Percentiles rank a stretch among this genome's conserved stretches.
These are phyloP conservation scores for Chymomyza procnemis DNA, from an alignment of 2,888 invertebrate species.

Conservation along the genomic window DNA sequence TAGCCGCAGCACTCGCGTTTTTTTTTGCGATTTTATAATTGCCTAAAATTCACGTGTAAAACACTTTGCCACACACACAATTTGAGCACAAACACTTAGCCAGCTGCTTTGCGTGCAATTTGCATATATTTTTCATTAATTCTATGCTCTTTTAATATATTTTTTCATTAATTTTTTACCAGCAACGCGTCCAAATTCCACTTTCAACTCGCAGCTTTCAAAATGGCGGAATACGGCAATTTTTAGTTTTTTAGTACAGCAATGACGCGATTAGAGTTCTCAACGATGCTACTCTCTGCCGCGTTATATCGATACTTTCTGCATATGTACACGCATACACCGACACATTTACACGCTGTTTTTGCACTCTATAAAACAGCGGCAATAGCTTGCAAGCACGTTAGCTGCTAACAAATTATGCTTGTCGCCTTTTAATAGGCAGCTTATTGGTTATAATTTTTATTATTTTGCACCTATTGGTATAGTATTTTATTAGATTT, in stretches of 20 bases:
- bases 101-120: slow-evolving; percentile 32
- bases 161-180: slow-evolving; percentile 70
- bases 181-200: slow-evolving; percentile 78
- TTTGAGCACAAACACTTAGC: slow-evolving; percentile 43
- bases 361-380: slow-evolving; percentile 8
- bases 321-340: slow-evolving; percentile 35
- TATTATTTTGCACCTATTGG: not conserved
- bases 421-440: not conserved
- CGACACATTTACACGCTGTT: slow-evolving; percentile 8
- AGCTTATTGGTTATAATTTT: not conserved
- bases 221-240: slow-evolving; percentile 79
- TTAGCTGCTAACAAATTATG: not conserved
- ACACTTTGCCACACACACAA: slow-evolving; percentile 54
- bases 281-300: slow-evolving; percentile 55
- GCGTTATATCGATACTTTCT: slow-evolving; percentile 40
- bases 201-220: slow-evolving; percentile 78
- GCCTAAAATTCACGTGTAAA: slow-evolving; percentile 61
- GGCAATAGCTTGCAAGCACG: not conserved
- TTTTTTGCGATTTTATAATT: slow-evolving; percentile 58
- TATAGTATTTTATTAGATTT: slow-evolving; percentile 9
- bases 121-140: slow-evolving; percentile 48
- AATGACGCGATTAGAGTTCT: slow-evolving; percentile 74
- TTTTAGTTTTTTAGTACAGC: slow-evolving; percentile 77
- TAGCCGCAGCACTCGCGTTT: slow-evolving; percentile 54
- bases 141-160: slow-evolving; percentile 53